phyloP scores from a whole-genome alignment of 2,888 invertebrate species.

The Drosophila infuscata region DNA sequence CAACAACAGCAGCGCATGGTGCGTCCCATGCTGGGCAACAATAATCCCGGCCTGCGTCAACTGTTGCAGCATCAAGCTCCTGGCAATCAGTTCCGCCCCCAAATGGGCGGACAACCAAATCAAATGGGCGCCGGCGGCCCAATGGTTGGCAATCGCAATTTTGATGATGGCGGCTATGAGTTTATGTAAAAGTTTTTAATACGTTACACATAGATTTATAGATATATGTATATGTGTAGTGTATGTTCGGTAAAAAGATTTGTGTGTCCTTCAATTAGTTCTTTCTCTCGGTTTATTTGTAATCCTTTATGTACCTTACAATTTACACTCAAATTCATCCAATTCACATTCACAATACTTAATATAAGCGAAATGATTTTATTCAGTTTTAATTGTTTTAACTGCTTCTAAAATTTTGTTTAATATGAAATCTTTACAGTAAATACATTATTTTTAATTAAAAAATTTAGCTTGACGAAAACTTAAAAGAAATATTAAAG shows the following conservation, averaged over 20 bases:
- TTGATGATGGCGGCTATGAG: conserved; percentile 83
- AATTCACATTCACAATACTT: not conserved
- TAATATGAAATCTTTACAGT: not conserved
- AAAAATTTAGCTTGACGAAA: not conserved
- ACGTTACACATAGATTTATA: not conserved
- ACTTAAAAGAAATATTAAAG: not conserved
- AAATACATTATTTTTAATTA: not conserved
- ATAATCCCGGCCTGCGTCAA: conserved; percentile 92
- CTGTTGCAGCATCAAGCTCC: conserved; percentile 88
- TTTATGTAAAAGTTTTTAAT: conserved; percentile 74
- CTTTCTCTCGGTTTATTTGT: not conserved
- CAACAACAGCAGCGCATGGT: conserved; percentile 87
- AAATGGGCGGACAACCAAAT: conserved; percentile 79
- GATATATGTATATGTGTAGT: not conserved
- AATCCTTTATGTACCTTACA: not conserved
- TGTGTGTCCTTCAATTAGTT: not conserved
- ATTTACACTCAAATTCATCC: not conserved
- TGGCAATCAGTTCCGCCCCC: conserved; percentile 84
- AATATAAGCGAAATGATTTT: not conserved
- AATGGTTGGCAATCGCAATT: conserved; percentile 81
- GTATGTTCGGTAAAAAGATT: not conserved
- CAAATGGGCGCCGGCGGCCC: conserved; percentile 77
- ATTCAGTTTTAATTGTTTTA: not conserved
- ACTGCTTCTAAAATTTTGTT: not conserved
- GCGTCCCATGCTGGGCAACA: conserved; percentile 90